Percentiles rank a stretch among this genome's conserved stretches.
phyloP scores from a whole-genome alignment of 1,140 invertebrate genomes.

The Tribolium castaneum region DNA sequence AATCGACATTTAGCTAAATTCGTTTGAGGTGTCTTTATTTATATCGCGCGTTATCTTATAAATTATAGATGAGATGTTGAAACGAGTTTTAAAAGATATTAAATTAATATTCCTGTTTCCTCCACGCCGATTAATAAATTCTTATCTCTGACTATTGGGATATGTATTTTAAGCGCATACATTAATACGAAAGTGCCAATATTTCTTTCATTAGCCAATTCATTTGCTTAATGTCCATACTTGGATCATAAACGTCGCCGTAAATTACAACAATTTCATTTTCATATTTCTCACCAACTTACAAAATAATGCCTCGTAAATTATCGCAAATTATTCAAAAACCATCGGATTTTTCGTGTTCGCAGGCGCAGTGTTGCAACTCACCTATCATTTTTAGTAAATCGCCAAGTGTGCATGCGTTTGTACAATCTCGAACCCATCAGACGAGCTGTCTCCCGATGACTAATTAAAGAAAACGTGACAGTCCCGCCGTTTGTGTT shows the following conservation, averaged over 20 bases:
- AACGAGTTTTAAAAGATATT: conserved; percentile 49
- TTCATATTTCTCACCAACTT: conserved; percentile 29
- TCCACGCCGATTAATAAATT: conserved; percentile 50
- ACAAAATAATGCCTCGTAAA: conserved; percentile 26
- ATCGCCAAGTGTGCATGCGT: conserved; percentile 38
- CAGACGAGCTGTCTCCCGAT: conserved; percentile 20
- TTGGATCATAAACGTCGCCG: conserved; percentile 29
- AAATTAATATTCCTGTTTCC: conserved; percentile 51
- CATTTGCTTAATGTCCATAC: conserved; percentile 35
- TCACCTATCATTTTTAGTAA: conserved; percentile 39
- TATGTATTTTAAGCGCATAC: conserved; percentile 46
- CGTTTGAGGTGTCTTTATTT: conserved; percentile 34
- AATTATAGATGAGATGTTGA: conserved; percentile 47
- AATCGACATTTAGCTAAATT: conserved; percentile 37
- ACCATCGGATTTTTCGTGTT: too few species aligned
- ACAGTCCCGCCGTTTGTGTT: conserved; percentile 39
- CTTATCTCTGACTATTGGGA: conserved; percentile 41
- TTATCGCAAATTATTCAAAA: conserved; percentile 19
- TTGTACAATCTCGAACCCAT: conserved; percentile 43
- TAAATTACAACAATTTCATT: conserved; percentile 27
- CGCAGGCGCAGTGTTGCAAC: neutral
- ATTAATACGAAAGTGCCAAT: conserved; percentile 44
- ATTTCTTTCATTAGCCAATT: conserved; percentile 42
- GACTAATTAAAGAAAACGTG: conserved; percentile 51
- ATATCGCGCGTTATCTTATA: conserved; percentile 38